These are phyloP conservation scores for Sarcophaga caerulescens DNA, from an alignment of 2,888 invertebrate species.

Conservation along the genomic window DNA sequence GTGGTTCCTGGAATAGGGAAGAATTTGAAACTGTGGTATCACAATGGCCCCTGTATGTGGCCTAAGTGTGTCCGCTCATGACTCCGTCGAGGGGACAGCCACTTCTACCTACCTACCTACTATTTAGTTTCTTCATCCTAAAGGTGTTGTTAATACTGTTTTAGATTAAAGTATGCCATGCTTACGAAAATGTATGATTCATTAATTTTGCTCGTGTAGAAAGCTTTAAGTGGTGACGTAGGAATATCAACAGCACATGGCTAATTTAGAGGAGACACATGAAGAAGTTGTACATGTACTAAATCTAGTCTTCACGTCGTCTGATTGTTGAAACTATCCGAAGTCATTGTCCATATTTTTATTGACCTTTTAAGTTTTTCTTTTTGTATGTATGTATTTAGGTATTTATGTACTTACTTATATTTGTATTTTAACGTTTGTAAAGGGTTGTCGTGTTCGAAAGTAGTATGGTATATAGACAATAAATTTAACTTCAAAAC, in stretches of 20 bases:
- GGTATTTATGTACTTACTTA: neutral
- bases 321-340: too few relatives aligned
- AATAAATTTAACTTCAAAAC: conserved; percentile 48
- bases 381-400: neutral
- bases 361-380: too few relatives aligned
- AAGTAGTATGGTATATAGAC: conserved; percentile 7
- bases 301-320: too few relatives aligned
- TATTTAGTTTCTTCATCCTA: too few relatives aligned
- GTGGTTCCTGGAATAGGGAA: too few relatives aligned
- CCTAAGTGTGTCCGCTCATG: too few relatives aligned
- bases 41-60: too few relatives aligned
- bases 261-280: neutral
- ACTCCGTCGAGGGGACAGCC: too few relatives aligned
- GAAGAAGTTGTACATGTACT: too few relatives aligned
- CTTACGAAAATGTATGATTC: neutral
- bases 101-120: too few relatives aligned
- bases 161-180: neutral
- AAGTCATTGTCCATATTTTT: too few relatives aligned
- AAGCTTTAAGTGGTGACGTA: conserved; percentile 1
- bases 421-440: neutral
- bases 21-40: too few relatives aligned
- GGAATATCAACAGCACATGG: neutral
- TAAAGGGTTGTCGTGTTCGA: conserved; percentile 12
- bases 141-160: neutral
- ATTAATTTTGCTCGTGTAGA: conserved; percentile 7